These are phyloP conservation scores for Nipponia nippon DNA, from an alignment of 2,113 vertebrate species.

Conservation along the genomic window DNA sequence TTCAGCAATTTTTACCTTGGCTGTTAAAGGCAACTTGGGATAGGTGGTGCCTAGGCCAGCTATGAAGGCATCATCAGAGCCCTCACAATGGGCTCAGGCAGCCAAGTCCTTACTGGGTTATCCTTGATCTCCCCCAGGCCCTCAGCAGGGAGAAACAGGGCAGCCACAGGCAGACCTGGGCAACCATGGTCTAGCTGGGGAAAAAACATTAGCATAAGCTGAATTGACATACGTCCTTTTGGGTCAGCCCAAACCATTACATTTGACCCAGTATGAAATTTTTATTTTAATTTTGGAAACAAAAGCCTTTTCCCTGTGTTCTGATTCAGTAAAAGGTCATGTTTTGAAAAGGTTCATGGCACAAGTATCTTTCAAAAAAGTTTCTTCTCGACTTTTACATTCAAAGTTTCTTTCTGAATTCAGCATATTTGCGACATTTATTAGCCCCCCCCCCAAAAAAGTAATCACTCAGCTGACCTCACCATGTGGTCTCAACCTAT, in stretches of 20 bases:
- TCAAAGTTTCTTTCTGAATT: not conserved
- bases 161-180: not conserved
- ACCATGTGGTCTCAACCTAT: not conserved
- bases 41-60: not conserved
- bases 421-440: not conserved
- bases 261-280: not conserved
- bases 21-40: not conserved
- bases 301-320: not conserved
- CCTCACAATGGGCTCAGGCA: not conserved
- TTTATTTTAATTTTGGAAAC: not conserved
- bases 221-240: not conserved
- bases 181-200: accelerated
- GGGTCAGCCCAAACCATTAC: not conserved
- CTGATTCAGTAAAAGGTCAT: not conserved
- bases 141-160: not conserved
- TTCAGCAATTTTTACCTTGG: not conserved
- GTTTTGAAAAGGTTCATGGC: not conserved
- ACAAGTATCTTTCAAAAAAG: not conserved
- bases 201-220: not conserved
- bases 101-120: not conserved
- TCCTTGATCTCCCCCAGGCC: not conserved
- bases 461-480: not conserved
- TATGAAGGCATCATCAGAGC: not conserved
- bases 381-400: not conserved
- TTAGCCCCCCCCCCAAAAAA: not conserved